Conservation (phyloP, 2,888 invertebrate species). For the Linnaemya tessellans region DNA sequence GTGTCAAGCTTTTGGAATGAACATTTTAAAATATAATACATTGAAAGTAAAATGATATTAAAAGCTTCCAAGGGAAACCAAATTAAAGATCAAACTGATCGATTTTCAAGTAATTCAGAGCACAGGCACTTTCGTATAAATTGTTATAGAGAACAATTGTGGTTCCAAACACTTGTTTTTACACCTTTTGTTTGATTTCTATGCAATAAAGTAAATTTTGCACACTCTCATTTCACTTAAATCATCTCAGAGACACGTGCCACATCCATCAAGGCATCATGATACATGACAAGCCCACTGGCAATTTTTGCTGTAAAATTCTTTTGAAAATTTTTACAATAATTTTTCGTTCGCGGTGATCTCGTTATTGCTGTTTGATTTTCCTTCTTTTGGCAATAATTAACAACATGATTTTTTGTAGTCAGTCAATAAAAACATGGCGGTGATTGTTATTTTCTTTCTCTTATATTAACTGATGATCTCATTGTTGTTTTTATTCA, state of each 20-base stretch:
- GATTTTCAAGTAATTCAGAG: background rate
- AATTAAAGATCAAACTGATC: background rate
- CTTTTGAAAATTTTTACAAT: background rate
- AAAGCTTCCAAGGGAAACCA: background rate
- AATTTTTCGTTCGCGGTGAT: slow-evolving; percentile 8
- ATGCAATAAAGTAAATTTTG: too few relatives aligned
- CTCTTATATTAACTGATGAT: slow-evolving; percentile 54
- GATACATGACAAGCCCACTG: background rate
- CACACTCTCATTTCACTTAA: slow-evolving; percentile 8
- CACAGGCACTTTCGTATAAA: background rate
- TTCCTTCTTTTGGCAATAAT: slow-evolving; percentile 32
- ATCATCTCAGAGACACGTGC: slow-evolving; percentile 37
- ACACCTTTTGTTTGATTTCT: too few relatives aligned
- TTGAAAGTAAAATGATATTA: background rate
- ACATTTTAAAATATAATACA: background rate
- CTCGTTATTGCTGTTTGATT: slow-evolving; percentile 5
- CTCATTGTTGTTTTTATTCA: slow-evolving; percentile 56
- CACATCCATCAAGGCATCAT: background rate
- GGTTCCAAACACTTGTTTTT: slow-evolving; percentile 26
- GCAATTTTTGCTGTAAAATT: background rate
- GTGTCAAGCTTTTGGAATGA: background rate
- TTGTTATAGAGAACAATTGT: slow-evolving; percentile 44
- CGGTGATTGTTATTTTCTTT: slow-evolving; percentile 16
- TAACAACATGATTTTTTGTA: slow-evolving; percentile 23
- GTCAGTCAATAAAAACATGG: slow-evolving; percentile 26